Percentiles rank a stretch among this genome's conserved stretches.
These are phyloP conservation scores for Harpagoxenus sublaevis DNA, from an alignment of 2,888 invertebrate genomes.

Conservation along the genomic window DNA sequence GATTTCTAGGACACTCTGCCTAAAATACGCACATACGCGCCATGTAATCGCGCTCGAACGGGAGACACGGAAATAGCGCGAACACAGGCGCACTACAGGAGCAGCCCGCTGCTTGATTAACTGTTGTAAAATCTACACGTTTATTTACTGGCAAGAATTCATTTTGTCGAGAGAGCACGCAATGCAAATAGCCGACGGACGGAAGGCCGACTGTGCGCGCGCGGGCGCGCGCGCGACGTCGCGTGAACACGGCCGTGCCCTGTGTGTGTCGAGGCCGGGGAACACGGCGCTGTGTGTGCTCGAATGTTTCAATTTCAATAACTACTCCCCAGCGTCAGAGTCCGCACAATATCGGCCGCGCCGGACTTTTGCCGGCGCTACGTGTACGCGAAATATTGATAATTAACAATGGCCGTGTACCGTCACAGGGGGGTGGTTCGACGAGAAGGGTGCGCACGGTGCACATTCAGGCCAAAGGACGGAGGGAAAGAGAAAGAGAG, in stretches of 20 bases:
- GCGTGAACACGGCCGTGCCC: conserved; percentile 64
- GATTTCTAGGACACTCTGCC: conserved; percentile 35
- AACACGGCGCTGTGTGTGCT: conserved; percentile 76
- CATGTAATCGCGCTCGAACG: conserved; percentile 39
- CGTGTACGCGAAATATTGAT: conserved; percentile 85
- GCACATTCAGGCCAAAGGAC: conserved; percentile 62
- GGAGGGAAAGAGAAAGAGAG: conserved; percentile 51
- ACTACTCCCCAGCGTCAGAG: conserved; percentile 86
- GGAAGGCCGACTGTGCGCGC: conserved; percentile 63
- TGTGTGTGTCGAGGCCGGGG: conserved; percentile 56
- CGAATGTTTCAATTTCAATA: conserved; percentile 87
- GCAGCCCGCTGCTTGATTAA: conserved; percentile 76
- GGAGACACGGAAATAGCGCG: conserved; percentile 46
- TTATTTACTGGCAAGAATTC: conserved; percentile 80
- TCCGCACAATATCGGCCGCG: conserved; percentile 78
- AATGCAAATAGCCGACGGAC: conserved; percentile 76
- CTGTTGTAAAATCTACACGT: conserved; percentile 79
- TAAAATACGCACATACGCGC: conserved; percentile 25
- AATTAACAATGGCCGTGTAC: conserved; percentile 85
- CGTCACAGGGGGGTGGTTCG: conserved; percentile 73
- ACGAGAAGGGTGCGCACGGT: conserved; percentile 68
- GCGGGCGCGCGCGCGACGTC: conserved; percentile 57
- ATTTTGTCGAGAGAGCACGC: conserved; percentile 72
- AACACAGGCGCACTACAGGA: conserved; percentile 54
- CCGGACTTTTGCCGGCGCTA: conserved; percentile 77